Base-by-base conservation (phyloP, 2,113 vertebrate genomes). In the Sturnira hondurensis region DNA sequence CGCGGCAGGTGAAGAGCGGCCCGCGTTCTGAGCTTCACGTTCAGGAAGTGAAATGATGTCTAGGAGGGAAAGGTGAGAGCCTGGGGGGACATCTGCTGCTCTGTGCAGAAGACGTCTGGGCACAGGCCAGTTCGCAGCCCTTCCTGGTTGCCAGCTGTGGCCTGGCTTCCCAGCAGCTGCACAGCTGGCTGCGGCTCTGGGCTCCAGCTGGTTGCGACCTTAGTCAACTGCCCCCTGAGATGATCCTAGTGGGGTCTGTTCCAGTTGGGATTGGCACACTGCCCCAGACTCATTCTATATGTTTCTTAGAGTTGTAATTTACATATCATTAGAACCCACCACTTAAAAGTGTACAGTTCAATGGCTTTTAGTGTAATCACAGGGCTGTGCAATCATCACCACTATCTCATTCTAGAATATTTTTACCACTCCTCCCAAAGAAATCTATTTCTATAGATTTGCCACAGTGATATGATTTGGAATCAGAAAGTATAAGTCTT, bases 281-380 rank as follows among this genome's bases (percentile, higher is more conserved):
- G 67, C 50, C 31, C 8, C 47, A 70, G 36, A 92, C 20, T 77
- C 16, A n/a, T 31, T n/a, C 68, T 43, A 26, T 22, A 28, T 68
- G 19, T 11, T 52, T 89, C 45, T 38, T 73, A 87, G 17, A 74
- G 83, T n/a, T n/a, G n/a, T n/a, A 63, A 76, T 56, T 87, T 73
- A 36, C 11, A 7, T 65, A 45, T 16, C 5, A 43, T 22, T 33
- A 19, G 58, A 47, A 92, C 7, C 16, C 8, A 88, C 33, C 36
- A 33, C 58, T 45, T 77, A 33, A 43, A 77, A 61, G 20, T 70
- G 13, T 43, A 88, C 1, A 38, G 26, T 76, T 93, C 20, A n/a
- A 4, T 58, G 38, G 31, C 11, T 90, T 92, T 74, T 33, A 52
- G 43, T 65, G 43, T 38, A 47, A 33, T 76, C 17, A 28, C 15